These are phyloP conservation scores for Eudasyphora cyanicolor DNA, from an alignment of 2,888 invertebrate genomes.

Conservation along the genomic window DNA sequence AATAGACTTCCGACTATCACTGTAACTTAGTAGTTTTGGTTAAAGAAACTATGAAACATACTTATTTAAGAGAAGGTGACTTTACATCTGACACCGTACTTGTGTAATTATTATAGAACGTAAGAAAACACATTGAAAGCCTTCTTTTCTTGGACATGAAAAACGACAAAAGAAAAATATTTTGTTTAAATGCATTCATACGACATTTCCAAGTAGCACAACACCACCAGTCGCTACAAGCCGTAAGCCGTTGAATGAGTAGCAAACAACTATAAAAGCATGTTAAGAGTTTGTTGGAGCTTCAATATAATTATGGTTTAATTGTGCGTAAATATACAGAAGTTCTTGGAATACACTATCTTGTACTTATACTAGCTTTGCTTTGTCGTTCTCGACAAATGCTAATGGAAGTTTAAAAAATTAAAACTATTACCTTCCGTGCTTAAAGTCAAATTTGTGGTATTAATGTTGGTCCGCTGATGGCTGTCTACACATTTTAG, in stretches of 20 bases:
- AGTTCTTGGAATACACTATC: slow-evolving; percentile 13
- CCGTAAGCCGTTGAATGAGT: neutral
- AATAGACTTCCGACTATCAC: no score
- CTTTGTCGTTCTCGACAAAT: neutral
- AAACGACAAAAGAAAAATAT: slow-evolving; percentile 20
- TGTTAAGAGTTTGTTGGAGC: neutral
- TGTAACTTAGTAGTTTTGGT: neutral
- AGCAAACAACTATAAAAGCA: neutral
- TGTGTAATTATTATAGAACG: no score
- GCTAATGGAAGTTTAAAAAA: neutral
- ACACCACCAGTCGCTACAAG: neutral
- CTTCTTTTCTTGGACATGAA: neutral
- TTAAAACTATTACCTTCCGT: neutral
- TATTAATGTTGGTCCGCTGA: neutral
- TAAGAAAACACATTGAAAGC: neutral
- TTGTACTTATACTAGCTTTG: no score
- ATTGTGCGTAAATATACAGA: slow-evolving; percentile 34
- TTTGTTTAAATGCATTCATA: neutral
- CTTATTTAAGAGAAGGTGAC: neutral
- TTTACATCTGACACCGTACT: slow-evolving; percentile 16
- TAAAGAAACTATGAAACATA: slow-evolving; percentile 10
- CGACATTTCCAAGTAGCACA: neutral
- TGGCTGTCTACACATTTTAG: slow-evolving; percentile 3
- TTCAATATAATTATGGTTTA: slow-evolving; percentile 28
- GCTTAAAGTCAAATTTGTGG: neutral